Base-by-base conservation (phyloP, 2,113 vertebrate species). In the Centrocercus urophasianus region DNA sequence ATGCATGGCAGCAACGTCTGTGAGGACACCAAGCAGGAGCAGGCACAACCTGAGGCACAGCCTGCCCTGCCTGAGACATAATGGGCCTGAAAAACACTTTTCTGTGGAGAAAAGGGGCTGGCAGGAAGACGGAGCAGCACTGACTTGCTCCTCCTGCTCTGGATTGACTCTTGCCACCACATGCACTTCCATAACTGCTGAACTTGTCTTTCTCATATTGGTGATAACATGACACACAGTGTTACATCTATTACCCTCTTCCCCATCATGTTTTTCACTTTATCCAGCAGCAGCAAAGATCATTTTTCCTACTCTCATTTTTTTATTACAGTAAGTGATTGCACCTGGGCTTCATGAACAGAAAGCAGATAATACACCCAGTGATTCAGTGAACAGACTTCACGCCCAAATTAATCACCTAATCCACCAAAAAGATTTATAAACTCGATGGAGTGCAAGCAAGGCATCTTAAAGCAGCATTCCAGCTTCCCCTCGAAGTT, bases 391-490 rank as follows among this genome's bases (percentile, higher is more conserved):
- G 82, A 96, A 92, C 96, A 96, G 87, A 95, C 91, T 96, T 97
- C 93, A 96, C 84, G 80, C 93, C 93, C 95, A 94, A 95, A 97
- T 84, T 83, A 91, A 96, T 92, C 83, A 86, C 93, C 75, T 95
- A 40, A 95, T 93, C 91, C 94, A 96, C 67, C 89, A 93, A 90
- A 34, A 95, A 72, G 91, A 96, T 96, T 90, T 96, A 95, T 48
- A 83, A 94, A 93, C 88, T 86, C 64, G 40, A 72, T 43, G 86
- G 80, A 95, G 79, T 52, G 89, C 64, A 88, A 96, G 95, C 77
- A 72, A 92, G 82, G 86, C 65, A 91, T 88, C 93, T 87, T 93
- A 93, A 92, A 45, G 63, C 74, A 91, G 88, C 90, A 97, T 60
- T 85, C 93, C 96, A 95, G 61, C 36, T 76, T 79, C 75, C 93